These are phyloP conservation scores for Pachyuromys duprasi DNA, from an alignment of 2,797 vertebrate species.

Conservation along the genomic window DNA sequence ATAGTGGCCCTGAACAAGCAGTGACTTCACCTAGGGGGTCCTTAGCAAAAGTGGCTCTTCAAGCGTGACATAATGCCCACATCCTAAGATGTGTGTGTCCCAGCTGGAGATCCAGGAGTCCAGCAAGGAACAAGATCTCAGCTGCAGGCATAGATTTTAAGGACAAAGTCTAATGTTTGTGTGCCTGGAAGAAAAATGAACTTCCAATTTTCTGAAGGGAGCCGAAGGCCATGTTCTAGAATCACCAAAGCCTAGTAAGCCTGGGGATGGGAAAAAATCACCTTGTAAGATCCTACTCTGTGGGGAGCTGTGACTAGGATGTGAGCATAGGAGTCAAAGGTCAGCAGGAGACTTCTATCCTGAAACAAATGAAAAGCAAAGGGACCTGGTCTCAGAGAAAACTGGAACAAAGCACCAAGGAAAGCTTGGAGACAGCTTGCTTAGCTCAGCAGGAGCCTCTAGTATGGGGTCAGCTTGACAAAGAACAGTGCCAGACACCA, in stretches of 20 bases:
- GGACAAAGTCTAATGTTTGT: not conserved
- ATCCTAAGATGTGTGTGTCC: not conserved
- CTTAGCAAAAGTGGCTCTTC: not conserved
- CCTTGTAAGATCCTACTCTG: not conserved
- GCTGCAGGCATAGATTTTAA: not conserved
- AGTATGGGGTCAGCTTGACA: not conserved
- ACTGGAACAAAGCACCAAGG: not conserved
- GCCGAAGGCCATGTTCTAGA: not conserved
- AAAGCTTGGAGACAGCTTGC: not conserved
- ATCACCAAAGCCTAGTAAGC: not conserved
- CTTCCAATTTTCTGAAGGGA: not conserved
- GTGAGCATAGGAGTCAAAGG: not conserved
- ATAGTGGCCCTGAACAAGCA: not conserved
- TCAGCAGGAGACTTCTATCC: not conserved
- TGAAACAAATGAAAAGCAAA: not conserved
- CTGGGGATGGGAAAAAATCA: not conserved
- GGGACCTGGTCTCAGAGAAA: not conserved
- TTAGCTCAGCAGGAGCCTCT: slow-evolving; percentile 1
- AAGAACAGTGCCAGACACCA: not conserved
- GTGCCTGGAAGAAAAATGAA: not conserved
- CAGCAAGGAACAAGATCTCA: not conserved
- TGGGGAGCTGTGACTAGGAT: not conserved
- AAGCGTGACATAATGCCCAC: not conserved
- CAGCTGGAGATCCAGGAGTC: not conserved
- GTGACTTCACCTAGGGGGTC: not conserved